Percentiles rank a stretch among this genome's conserved stretches.
Evolutionary conservation across 2,113 vertebrate genomes (phyloP).

Genomic region (Dasyprocta punctata): DNA sequence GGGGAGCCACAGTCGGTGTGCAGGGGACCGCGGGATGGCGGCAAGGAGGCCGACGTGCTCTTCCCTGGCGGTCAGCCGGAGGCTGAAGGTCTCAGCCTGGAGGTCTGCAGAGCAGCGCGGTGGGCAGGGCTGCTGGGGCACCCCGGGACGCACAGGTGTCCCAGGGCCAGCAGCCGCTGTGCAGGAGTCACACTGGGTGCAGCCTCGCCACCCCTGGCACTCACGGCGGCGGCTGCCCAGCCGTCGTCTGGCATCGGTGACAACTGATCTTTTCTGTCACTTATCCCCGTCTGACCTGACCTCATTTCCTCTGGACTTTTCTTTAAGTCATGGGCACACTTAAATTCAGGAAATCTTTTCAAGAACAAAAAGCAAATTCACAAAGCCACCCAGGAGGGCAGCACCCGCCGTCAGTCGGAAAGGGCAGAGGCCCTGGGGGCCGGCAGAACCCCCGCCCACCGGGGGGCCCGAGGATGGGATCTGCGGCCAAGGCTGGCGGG

Average conservation of each 20-base stretch:
- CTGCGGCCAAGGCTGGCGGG: not conserved
- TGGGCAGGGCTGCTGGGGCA: not conserved
- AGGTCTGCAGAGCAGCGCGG: not conserved
- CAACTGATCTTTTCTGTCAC: not conserved
- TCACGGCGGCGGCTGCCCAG: not conserved
- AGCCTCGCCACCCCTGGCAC: not conserved
- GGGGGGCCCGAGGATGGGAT: not conserved
- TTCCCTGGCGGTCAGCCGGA: not conserved
- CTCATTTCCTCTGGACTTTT: slow-evolving; percentile 42
- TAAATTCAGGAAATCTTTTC: slow-evolving; percentile 4
- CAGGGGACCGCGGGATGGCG: too few species aligned
- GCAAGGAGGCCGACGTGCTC: too few species aligned
- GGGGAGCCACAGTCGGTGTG: too few species aligned
- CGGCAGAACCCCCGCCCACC: not conserved
- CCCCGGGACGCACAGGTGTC: not conserved
- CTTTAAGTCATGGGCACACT: slow-evolving; percentile 7
- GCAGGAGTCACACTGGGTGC: not conserved
- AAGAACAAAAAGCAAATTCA: slow-evolving; percentile 32
- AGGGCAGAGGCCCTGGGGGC: not conserved
- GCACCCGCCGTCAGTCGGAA: slow-evolving; percentile 4
- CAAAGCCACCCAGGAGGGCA: not conserved
- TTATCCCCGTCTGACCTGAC: not conserved
- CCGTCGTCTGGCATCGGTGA: not conserved
- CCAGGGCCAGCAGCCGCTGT: not conserved
- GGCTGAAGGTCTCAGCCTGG: not conserved